These are phyloP conservation scores for Drosophila mercatorum DNA, from an alignment of 2,888 invertebrate genomes.

Conservation along the genomic window DNA sequence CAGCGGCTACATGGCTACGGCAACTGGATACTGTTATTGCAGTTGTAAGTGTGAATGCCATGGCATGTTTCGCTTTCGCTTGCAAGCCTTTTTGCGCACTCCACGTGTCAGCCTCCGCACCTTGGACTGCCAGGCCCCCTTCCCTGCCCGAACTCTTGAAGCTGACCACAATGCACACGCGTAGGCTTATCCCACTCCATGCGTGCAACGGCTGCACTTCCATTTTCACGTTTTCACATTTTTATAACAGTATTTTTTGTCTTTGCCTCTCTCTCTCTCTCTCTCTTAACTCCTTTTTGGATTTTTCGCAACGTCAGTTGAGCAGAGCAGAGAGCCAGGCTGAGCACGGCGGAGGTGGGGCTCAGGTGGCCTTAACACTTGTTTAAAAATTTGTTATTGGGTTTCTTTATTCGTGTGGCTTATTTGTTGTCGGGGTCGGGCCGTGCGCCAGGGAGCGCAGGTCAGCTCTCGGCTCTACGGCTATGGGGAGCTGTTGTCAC, in stretches of 20 bases:
- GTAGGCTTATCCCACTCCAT: conserved; percentile 36
- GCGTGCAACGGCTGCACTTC: conserved; percentile 40
- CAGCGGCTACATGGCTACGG: conserved; percentile 8
- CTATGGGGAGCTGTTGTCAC: conserved; percentile 54
- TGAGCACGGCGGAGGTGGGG: conserved; percentile 5
- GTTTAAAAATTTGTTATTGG: conserved; percentile 78
- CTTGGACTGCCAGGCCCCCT: conserved; percentile 16
- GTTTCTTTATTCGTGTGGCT: conserved; percentile 62
- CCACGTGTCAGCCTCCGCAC: conserved; percentile 32
- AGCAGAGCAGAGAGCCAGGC: conserved; percentile 1
- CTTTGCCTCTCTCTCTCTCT: not conserved
- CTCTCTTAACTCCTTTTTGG: not conserved
- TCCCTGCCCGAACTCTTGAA: conserved; percentile 6
- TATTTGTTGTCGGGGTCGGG: conserved; percentile 46
- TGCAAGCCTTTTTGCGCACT: conserved; percentile 53
- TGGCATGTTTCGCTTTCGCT: conserved; percentile 46
- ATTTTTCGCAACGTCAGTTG: conserved; percentile 19
- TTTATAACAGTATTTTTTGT: conserved; percentile 26
- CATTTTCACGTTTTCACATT: conserved; percentile 58
- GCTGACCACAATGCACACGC: conserved; percentile 60
- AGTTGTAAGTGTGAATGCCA: conserved; percentile 22
- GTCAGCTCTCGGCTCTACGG: conserved; percentile 27
- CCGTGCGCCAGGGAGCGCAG: not conserved
- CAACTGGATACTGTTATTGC: conserved; percentile 22
- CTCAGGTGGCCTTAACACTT: conserved; percentile 77